A percentile compares a stretch with the other conserved stretches of the same genome.
phyloP scores from a whole-genome alignment of 64 coral and sea anemone species.

The Exaiptasia diaphana region DNA sequence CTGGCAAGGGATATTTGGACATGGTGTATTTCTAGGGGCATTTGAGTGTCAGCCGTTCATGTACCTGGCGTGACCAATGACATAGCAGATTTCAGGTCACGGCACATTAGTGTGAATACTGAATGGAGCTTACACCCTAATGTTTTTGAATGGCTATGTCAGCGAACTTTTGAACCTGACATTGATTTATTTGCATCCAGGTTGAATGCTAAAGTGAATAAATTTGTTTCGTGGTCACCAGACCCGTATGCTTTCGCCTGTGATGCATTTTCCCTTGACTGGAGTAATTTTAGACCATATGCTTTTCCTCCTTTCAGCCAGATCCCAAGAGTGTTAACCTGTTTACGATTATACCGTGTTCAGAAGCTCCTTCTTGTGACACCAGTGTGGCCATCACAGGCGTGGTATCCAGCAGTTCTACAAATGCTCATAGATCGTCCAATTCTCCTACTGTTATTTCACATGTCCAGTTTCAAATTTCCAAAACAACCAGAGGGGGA shows the following conservation, averaged over 20 bases:
- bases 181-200: constrained; percentile 47
- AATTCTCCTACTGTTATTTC: constrained; percentile 35
- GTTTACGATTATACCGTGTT: neutral
- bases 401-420: constrained; percentile 42
- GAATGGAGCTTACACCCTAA: constrained; percentile 30
- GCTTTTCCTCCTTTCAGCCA: constrained; percentile 57
- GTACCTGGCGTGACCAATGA: neutral
- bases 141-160: constrained; percentile 9
- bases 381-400: constrained; percentile 43
- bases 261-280: constrained; percentile 44
- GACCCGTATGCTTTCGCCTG: constrained; percentile 10
- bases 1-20: neutral
- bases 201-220: constrained; percentile 4
- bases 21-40: neutral
- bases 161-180: constrained; percentile 7
- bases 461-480: no score
- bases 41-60: constrained; percentile 9
- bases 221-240: constrained; percentile 47
- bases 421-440: constrained; percentile 30
- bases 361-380: constrained; percentile 19
- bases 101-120: neutral
- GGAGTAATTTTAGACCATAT: constrained; percentile 41
- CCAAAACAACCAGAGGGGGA: no score
- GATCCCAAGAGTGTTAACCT: neutral
- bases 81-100: neutral